A percentile compares a stretch with the other conserved stretches of the same genome.
Evolutionary conservation across 1,140 invertebrate genomes (phyloP).

Genomic region (Dendroctonus valens): DNA sequence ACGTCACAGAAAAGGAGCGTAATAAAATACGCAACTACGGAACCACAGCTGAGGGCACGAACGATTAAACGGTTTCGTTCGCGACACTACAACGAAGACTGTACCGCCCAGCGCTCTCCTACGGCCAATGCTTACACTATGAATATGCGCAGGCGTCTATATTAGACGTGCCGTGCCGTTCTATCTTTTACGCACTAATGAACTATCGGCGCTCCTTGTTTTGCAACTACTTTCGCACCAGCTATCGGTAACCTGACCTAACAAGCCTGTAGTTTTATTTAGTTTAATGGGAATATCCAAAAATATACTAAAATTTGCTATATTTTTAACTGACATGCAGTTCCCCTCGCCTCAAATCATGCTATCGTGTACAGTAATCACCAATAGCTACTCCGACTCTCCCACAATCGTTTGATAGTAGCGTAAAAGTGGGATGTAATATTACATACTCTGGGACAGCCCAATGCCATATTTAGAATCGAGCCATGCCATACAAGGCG

Average conservation of each 20-base stretch:
- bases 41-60: constrained; percentile 40
- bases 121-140: constrained; percentile 45
- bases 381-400: constrained; percentile 1
- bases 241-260: constrained; percentile 44
- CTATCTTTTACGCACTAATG: constrained; percentile 7
- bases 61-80: constrained; percentile 27
- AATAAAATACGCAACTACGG: constrained; percentile 35
- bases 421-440: constrained; percentile 52
- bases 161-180: constrained; percentile 38
- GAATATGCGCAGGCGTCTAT: constrained; percentile 51
- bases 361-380: constrained; percentile 3
- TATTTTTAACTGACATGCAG: constrained; percentile 7
- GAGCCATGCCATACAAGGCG: constrained; percentile 70
- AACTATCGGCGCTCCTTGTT: too few species aligned
- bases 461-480: constrained; percentile 73
- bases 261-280: constrained; percentile 31
- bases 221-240: too few species aligned
- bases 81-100: constrained; percentile 28
- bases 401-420: constrained; percentile 23
- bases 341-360: constrained; percentile 11
- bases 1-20: constrained; percentile 26
- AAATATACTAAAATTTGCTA: constrained; percentile 24
- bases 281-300: constrained; percentile 32
- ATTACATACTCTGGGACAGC: constrained; percentile 56
- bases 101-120: constrained; percentile 41